phyloP scores from a whole-genome alignment of 2,888 invertebrate species.

The Torymus aiolomorphi region DNA sequence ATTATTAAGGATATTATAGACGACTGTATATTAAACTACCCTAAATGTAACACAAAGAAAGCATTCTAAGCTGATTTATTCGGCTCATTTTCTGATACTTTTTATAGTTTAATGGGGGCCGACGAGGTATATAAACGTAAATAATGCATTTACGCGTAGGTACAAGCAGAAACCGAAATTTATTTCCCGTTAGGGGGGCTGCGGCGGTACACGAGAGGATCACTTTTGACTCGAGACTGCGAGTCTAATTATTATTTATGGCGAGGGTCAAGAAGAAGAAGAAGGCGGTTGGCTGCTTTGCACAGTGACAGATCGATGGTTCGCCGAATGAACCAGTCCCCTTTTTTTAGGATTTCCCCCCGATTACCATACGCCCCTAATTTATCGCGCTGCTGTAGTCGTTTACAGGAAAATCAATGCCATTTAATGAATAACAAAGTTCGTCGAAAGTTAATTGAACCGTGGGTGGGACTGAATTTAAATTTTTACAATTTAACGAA shows the following conservation, averaged over 20 bases:
- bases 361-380: slow-evolving; percentile 17
- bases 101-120: not conserved
- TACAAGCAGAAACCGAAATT: slow-evolving; percentile 44
- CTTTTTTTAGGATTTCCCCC: slow-evolving; percentile 19
- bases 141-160: slow-evolving; percentile 6
- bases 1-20: too few species aligned
- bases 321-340: slow-evolving; percentile 32
- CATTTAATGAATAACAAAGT: not conserved
- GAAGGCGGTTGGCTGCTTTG: not conserved
- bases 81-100: not conserved
- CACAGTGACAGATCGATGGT: slow-evolving; percentile 44
- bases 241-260: slow-evolving; percentile 55
- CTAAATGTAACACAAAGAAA: not conserved
- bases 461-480: too few species aligned
- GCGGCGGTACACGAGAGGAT: not conserved
- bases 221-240: slow-evolving; percentile 25
- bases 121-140: slow-evolving; percentile 8
- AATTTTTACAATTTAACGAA: too few species aligned
- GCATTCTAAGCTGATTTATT: slow-evolving; percentile 1
- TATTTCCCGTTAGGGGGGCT: slow-evolving; percentile 24
- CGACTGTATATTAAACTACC: too few species aligned
- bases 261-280: slow-evolving; percentile 12
- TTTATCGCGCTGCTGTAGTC: slow-evolving; percentile 16
- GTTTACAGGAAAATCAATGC: slow-evolving; percentile 19
- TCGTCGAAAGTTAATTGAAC: too few species aligned